These are phyloP conservation scores for Salarias fasciatus DNA, from an alignment of 2,797 vertebrate genomes.

Conservation along the genomic window DNA sequence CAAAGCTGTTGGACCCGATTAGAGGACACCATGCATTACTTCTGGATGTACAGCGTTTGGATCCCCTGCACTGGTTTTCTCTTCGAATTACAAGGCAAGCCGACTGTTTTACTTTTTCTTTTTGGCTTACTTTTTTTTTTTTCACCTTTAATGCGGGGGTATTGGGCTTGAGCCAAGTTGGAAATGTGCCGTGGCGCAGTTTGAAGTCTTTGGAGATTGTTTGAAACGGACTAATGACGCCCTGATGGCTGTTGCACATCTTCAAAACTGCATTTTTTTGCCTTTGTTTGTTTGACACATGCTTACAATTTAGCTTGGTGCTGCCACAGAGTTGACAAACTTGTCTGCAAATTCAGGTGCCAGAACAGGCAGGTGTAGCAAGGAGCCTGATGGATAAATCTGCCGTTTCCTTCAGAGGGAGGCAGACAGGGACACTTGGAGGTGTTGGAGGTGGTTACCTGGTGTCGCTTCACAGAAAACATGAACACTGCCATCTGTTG, in stretches of 20 bases:
- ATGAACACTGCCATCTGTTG: constrained; percentile 21
- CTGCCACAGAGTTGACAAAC: not conserved
- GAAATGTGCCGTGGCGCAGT: not conserved
- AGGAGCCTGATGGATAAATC: not conserved
- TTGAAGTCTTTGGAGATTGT: constrained; percentile 22
- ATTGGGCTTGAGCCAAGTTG: too few relatives aligned
- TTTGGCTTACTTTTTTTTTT: too few relatives aligned
- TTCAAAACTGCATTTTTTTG: not conserved
- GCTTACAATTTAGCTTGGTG: constrained; percentile 26
- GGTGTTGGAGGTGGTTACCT: too few relatives aligned
- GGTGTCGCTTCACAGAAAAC: too few relatives aligned
- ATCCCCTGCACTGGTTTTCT: constrained; percentile 59
- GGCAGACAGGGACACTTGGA: too few relatives aligned
- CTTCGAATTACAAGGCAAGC: constrained; percentile 68
- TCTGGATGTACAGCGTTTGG: constrained; percentile 68
- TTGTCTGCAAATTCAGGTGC: not conserved
- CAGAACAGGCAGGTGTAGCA: not conserved
- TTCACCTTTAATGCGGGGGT: too few relatives aligned
- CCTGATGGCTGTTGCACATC: constrained; percentile 9
- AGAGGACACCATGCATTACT: constrained; percentile 59
- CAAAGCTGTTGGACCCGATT: constrained; percentile 35
- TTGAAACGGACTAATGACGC: constrained; percentile 15
- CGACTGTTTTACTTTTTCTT: not conserved
- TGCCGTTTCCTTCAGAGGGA: not conserved
- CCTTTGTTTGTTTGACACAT: constrained; percentile 11